phyloP scores from a whole-genome alignment of 1,140 invertebrate genomes.

The Hypsibius dujardini region DNA sequence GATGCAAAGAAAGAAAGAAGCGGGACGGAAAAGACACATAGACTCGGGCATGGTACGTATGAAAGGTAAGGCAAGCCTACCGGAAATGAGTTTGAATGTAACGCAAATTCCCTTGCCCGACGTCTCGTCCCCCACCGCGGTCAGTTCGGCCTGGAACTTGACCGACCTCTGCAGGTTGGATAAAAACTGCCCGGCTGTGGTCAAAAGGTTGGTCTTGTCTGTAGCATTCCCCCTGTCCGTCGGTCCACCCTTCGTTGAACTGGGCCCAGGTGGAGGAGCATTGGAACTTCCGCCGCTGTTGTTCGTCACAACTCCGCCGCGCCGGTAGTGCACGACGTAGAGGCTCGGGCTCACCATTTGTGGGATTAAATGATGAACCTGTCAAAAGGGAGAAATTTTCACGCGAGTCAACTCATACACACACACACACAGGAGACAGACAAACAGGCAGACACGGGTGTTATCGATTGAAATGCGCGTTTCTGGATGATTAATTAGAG shows the following conservation, averaged over 20 bases:
- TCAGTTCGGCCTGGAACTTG: constrained; percentile 27
- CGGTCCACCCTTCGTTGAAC: constrained; percentile 43
- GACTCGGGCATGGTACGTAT: too few relatives aligned
- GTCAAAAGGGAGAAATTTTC: not conserved
- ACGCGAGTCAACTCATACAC: too few relatives aligned
- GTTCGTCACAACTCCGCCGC: constrained; percentile 1
- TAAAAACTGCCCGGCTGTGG: constrained; percentile 9
- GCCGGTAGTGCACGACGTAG: constrained; percentile 10
- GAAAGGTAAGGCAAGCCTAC: constrained; percentile 39
- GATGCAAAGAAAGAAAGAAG: too few relatives aligned
- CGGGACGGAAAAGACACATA: too few relatives aligned
- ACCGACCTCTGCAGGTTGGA: constrained; percentile 18
- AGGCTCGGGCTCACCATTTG: not conserved
- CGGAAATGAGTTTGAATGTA: constrained; percentile 83
- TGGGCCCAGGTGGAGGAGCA: constrained; percentile 65
- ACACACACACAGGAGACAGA: too few relatives aligned
- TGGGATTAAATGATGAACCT: constrained; percentile 6
- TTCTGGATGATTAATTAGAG: too few relatives aligned
- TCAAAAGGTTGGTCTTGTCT: constrained; percentile 23
- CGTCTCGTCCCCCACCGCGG: constrained; percentile 40
- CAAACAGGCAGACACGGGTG: too few relatives aligned
- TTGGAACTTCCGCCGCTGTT: constrained; percentile 12
- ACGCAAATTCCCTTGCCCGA: constrained; percentile 59
- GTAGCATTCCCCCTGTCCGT: constrained; percentile 26
- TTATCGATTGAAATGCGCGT: too few relatives aligned